Evolutionary conservation across 2,113 vertebrate genomes (phyloP), one percentile per base, ranked within the genome.

Genomic region (Protomyctophum bolini): DNA sequence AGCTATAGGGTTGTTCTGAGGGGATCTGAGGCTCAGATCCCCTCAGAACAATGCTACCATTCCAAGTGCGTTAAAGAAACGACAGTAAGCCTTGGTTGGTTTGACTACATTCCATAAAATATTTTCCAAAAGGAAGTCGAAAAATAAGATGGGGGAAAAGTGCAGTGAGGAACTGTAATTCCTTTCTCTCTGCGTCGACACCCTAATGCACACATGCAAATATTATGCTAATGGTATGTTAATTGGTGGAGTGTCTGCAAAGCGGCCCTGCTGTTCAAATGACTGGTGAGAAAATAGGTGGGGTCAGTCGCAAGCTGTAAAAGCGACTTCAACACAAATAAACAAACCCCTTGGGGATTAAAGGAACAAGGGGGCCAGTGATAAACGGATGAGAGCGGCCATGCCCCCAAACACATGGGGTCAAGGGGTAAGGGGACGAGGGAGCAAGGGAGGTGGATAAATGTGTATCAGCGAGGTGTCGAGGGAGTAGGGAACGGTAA

Each of bases 171-270:
- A 90, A 84, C 83, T 85, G 86, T 91, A 91, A 88, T 92, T 93
- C 33, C 33, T 41, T 92, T 91, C 87, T 85, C 89, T 91, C 81
- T 86, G 91, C 90, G 93, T 93, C 91, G 93, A 92, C 91, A 93
- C 92, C 91, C 90, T 84, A 89, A 91, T 93, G 92, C 91, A 89
- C 91, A 93, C 91, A 93, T 93, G 91, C 91, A 93, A 94, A 94
- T 94, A 90, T 92, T 91, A 93, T 94, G 92, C 91, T 93, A 94
- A 93, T 93, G 77, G 62, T 89, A 93, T 94, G 93, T 85, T 94
- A 94, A 94, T 94, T 90, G 90, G 76, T 85, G 85, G 88, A 83
- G 83, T 88, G 87, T 89, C 90, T 91, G 91, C 88, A 90, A 92
- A 93, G 91, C 91, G 89, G 90, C 86, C 92, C 92, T 93, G 92